phyloP scores from a whole-genome alignment of 2,888 invertebrate species.

The Eupeodes luniger region DNA sequence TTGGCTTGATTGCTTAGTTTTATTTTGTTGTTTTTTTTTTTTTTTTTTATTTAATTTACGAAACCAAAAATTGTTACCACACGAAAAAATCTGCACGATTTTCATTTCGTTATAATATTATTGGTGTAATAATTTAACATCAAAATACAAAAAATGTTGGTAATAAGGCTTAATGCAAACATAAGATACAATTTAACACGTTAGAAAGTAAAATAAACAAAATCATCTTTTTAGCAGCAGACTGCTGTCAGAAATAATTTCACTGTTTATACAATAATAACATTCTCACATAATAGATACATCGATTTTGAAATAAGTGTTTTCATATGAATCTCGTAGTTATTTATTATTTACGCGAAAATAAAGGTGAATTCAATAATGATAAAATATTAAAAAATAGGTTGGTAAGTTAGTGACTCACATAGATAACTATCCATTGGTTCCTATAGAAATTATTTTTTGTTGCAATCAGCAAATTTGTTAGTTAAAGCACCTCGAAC shows the following conservation, averaged over 20 bases:
- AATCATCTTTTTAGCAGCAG: neutral
- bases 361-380: too few species aligned
- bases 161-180: neutral
- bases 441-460: too few species aligned
- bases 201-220: neutral
- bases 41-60: slow-evolving; percentile 25
- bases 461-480: too few species aligned
- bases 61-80: slow-evolving; percentile 13
- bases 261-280: too few species aligned
- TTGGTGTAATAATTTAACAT: neutral
- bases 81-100: slow-evolving; percentile 36
- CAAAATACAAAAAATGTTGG: neutral
- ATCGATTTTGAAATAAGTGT: too few species aligned
- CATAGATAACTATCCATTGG: too few species aligned
- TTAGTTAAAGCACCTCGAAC: too few species aligned
- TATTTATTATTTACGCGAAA: too few species aligned
- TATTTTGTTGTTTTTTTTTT: neutral
- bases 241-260: neutral
- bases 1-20: neutral
- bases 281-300: too few species aligned
- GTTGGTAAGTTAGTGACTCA: too few species aligned
- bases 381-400: too few species aligned
- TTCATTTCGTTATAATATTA: slow-evolving; percentile 1
- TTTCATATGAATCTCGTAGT: too few species aligned
- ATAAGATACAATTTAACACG: neutral